phyloP scores from a whole-genome alignment of 1,140 invertebrate species.

The Scaptomyza montana region DNA sequence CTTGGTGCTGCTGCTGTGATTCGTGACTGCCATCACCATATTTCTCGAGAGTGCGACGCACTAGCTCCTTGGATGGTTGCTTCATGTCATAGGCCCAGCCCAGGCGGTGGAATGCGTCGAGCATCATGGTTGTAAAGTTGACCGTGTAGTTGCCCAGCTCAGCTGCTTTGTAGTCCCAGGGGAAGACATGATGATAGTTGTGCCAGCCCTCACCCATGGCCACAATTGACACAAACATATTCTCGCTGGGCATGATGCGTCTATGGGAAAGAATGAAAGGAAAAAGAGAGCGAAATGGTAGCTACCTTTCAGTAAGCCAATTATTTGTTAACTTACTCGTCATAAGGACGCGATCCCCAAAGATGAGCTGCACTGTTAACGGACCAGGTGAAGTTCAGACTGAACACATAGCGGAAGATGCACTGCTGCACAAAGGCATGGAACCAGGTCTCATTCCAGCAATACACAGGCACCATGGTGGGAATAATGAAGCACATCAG shows the following conservation, averaged over 20 bases:
- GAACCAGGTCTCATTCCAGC: slow-evolving; percentile 89
- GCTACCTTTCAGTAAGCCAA: neutral
- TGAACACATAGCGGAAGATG: slow-evolving; percentile 89
- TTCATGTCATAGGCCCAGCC: slow-evolving; percentile 93
- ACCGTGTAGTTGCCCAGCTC: slow-evolving; percentile 86
- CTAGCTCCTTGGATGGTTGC: slow-evolving; percentile 85
- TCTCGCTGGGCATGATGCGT: slow-evolving; percentile 87
- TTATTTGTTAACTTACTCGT: slow-evolving; percentile 81
- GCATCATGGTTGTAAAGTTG: slow-evolving; percentile 85
- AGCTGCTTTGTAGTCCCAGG: slow-evolving; percentile 89
- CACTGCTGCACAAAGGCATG: slow-evolving; percentile 86
- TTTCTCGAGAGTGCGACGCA: slow-evolving; percentile 85
- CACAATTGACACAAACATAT: slow-evolving; percentile 86
- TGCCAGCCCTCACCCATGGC: slow-evolving; percentile 92
- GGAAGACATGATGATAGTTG: slow-evolving; percentile 97
- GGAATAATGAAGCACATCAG: slow-evolving; percentile 91
- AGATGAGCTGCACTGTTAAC: slow-evolving; percentile 88
- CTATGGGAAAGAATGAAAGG: slow-evolving; percentile 82
- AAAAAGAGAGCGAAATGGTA: neutral
- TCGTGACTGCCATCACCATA: slow-evolving; percentile 87
- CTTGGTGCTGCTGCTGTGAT: slow-evolving; percentile 9
- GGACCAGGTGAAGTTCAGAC: slow-evolving; percentile 94
- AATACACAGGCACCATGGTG: slow-evolving; percentile 88
- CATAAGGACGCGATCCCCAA: slow-evolving; percentile 79
- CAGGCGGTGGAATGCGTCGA: slow-evolving; percentile 90